Evolutionary conservation across 2,888 invertebrate species (phyloP).

Genomic region (Cyclophora punctaria): DNA sequence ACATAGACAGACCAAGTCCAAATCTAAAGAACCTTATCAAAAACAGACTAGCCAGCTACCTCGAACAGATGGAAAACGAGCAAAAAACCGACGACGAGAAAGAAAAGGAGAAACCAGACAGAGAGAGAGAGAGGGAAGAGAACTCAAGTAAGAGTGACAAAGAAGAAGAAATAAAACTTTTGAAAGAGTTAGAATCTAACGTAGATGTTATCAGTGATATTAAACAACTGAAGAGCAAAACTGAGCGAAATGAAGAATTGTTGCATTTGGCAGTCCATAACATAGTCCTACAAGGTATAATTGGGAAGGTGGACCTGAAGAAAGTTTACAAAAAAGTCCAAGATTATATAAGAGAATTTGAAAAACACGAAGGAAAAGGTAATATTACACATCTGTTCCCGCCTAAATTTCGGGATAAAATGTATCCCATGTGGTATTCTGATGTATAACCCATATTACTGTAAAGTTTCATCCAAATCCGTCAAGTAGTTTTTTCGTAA

Average conservation of each 20-base stretch:
- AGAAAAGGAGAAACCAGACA: not conserved
- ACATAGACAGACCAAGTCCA: too few relatives aligned
- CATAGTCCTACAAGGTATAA: constrained; percentile 44
- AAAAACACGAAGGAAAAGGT: constrained; percentile 9
- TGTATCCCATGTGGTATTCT: too few relatives aligned
- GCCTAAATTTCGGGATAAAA: too few relatives aligned
- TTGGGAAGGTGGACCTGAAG: constrained; percentile 43
- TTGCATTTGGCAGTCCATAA: constrained; percentile 52
- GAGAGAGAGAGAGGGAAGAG: not conserved
- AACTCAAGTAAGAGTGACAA: not conserved
- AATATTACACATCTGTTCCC: not conserved
- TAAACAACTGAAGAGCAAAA: not conserved
- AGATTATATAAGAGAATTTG: constrained; percentile 21
- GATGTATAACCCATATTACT: too few relatives aligned
- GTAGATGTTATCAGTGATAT: constrained; percentile 1
- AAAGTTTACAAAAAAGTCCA: constrained; percentile 36
- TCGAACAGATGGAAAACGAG: constrained; percentile 43
- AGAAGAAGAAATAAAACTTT: not conserved
- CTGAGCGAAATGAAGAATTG: constrained; percentile 24
- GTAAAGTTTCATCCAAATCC: too few relatives aligned
- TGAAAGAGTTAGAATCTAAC: not conserved
- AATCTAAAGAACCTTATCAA: constrained; percentile 20
- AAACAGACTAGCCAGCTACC: constrained; percentile 34
- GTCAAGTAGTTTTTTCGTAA: too few relatives aligned
- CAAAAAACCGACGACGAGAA: not conserved